These are phyloP conservation scores for Silurus meridionalis DNA, from an alignment of 2,113 vertebrate species.

Conservation along the genomic window DNA sequence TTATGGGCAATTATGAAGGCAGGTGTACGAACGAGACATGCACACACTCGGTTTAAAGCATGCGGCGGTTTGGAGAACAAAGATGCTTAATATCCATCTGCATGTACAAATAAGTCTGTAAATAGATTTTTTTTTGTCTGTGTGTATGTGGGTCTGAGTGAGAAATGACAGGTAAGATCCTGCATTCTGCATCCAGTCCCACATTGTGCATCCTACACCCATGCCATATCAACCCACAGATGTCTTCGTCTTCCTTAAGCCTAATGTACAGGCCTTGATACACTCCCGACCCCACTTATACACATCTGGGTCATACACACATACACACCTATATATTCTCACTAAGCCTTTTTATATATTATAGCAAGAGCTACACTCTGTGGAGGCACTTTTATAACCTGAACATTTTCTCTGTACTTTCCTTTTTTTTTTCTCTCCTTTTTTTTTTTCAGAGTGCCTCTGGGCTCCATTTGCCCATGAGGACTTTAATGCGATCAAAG, in stretches of 20 bases:
- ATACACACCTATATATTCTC: conserved; percentile 39
- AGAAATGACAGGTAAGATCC: conserved; percentile 33
- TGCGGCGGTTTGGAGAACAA: conserved; percentile 11
- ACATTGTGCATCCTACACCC: conserved; percentile 62
- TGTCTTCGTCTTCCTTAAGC: conserved; percentile 50
- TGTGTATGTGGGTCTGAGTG: conserved; percentile 3
- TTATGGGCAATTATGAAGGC: conserved; percentile 51
- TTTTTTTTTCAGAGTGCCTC: not conserved
- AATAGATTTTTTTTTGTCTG: not conserved
- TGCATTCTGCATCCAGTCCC: conserved; percentile 60
- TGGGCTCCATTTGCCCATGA: conserved; percentile 24
- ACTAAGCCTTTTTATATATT: conserved; percentile 31
- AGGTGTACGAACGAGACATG: conserved; percentile 34
- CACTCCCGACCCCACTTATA: conserved; percentile 75
- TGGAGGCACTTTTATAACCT: not conserved
- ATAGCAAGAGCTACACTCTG: not conserved
- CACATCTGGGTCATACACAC: conserved; percentile 74
- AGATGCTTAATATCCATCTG: conserved; percentile 24
- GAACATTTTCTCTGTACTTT: conserved; percentile 10
- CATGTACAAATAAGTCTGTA: conserved; percentile 15
- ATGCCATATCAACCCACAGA: conserved; percentile 37
- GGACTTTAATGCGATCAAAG: conserved; percentile 42
- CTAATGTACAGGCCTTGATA: conserved; percentile 62
- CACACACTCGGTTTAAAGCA: not conserved
- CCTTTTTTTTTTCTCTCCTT: not conserved